Conservation (phyloP, 2,888 invertebrate species). For the Caradrina kadenii region DNA sequence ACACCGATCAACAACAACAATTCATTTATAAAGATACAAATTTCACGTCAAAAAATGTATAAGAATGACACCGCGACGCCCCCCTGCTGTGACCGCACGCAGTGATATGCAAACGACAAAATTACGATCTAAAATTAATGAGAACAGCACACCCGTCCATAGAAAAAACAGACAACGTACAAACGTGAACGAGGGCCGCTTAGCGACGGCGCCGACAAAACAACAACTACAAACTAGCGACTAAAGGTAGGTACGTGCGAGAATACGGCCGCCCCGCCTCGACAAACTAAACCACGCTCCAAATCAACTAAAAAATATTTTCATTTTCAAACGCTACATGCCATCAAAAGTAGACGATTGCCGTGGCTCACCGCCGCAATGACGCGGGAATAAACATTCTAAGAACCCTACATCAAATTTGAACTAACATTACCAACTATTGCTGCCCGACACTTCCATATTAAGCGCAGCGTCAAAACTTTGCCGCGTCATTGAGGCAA, state of each 20-base stretch:
- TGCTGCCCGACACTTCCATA: conserved; percentile 25
- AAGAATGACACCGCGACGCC: conserved; percentile 74
- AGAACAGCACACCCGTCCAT: conserved; percentile 69
- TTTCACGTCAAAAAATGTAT: conserved; percentile 77
- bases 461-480: conserved; percentile 55
- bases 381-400: conserved; percentile 49
- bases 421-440: conserved; percentile 56
- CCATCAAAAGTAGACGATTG: conserved; percentile 62
- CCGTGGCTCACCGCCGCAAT: conserved; percentile 39
- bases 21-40: conserved; percentile 83
- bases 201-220: conserved; percentile 70
- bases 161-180: conserved; percentile 70
- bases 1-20: conserved; percentile 78
- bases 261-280: conserved; percentile 76
- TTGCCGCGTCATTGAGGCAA: conserved; percentile 49
- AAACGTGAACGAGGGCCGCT: conserved; percentile 75
- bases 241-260: conserved; percentile 72
- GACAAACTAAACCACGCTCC: conserved; percentile 75
- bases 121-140: conserved; percentile 80
- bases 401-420: conserved; percentile 52
- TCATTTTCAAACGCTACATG: conserved; percentile 74
- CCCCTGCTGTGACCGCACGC: conserved; percentile 76
- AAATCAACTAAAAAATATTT: conserved; percentile 80
- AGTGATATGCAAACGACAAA: conserved; percentile 86
- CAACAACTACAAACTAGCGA: conserved; percentile 82